Evolutionary conservation across 1,140 invertebrate species (phyloP), one percentile per base, ranked within the genome.

Genomic region (Heliconius hermathena): DNA sequence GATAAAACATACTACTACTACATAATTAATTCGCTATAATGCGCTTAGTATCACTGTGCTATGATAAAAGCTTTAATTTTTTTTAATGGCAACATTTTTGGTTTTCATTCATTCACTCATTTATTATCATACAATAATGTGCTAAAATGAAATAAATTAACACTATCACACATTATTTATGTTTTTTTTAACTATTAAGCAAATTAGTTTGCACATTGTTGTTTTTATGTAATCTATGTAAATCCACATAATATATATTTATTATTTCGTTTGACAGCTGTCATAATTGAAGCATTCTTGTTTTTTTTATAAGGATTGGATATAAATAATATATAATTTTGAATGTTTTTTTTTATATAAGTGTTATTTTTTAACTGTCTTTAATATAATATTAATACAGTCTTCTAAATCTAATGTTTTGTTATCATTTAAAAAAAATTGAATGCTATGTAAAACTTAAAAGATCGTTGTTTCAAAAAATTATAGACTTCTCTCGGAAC

Each of bases 21-120:
- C n/a, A n/a, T n/a, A 16, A 46, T 46, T 5, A 26, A 29, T 16
- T 66, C 26, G 26, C 26, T 22, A 29, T 26, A 13, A 60, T 60
- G 57, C 60, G 57, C 60, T 66, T 66, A 16, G 9, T 26, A 3
- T 66, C 9, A 26, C 16, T 66, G 60, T 66, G 26, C 11, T 26
- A 66, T 66, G 13, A 57, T 22, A 57, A n/a, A 57, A 57, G n/a
- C 52, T 54, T 54, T 26, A 2, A 11, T 29, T 29, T 66, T 66
- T 26, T n/a, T 22, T 3, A 26, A 66, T 66, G 22, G 60, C 60
- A 22, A 29, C 9, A 29, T 29, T 66, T 66, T 26, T 66, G 22
- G 54, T 57, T 57, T 57, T 57, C 54, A 66, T 76, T 76, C 20
- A 26, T 60, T 60, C 26, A 66, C 26, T 66, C 26, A 66, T 76